Evolutionary conservation across 2,113 vertebrate genomes (phyloP).

Genomic region (Austrofundulus limnaeus): DNA sequence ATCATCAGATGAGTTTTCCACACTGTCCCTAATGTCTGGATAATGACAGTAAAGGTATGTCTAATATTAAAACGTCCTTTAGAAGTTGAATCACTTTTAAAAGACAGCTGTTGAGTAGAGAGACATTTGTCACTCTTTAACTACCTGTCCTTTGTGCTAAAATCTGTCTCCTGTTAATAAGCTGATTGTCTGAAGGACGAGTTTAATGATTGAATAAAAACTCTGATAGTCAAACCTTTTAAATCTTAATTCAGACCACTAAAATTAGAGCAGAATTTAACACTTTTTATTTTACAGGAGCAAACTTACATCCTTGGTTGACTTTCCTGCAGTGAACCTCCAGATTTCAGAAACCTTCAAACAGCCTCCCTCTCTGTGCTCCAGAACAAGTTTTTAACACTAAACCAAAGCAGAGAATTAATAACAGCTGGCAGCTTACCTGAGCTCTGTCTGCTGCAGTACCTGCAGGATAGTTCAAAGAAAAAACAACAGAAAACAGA

Average conservation of each 20-base stretch:
- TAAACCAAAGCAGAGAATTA: slow-evolving; percentile 62
- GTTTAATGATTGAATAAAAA: slow-evolving; percentile 22
- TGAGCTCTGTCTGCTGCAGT: slow-evolving; percentile 45
- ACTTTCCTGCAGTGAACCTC: slow-evolving; percentile 41
- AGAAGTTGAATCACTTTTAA: too few relatives aligned
- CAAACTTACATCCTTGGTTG: slow-evolving; percentile 44
- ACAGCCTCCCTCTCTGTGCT: slow-evolving; percentile 34
- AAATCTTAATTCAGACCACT: slow-evolving; percentile 19
- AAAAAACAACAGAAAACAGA: not conserved
- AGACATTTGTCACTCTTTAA: not conserved
- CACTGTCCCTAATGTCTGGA: too few relatives aligned
- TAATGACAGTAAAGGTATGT: too few relatives aligned
- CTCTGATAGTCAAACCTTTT: not conserved
- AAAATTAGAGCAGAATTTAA: slow-evolving; percentile 17
- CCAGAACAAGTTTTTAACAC: slow-evolving; percentile 40
- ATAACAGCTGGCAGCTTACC: slow-evolving; percentile 49
- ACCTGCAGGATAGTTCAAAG: slow-evolving; percentile 41
- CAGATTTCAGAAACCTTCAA: slow-evolving; percentile 37
- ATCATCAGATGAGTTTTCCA: too few relatives aligned
- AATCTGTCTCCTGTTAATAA: not conserved
- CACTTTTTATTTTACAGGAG: slow-evolving; percentile 31
- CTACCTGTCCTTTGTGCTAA: not conserved
- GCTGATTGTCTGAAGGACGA: slow-evolving; percentile 15
- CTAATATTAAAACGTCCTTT: too few relatives aligned
- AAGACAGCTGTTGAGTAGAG: too few relatives aligned